Percentiles rank a stretch among this genome's conserved stretches.
phyloP scores from a whole-genome alignment of 2,113 vertebrate species.

The Pseudorasbora parva region DNA sequence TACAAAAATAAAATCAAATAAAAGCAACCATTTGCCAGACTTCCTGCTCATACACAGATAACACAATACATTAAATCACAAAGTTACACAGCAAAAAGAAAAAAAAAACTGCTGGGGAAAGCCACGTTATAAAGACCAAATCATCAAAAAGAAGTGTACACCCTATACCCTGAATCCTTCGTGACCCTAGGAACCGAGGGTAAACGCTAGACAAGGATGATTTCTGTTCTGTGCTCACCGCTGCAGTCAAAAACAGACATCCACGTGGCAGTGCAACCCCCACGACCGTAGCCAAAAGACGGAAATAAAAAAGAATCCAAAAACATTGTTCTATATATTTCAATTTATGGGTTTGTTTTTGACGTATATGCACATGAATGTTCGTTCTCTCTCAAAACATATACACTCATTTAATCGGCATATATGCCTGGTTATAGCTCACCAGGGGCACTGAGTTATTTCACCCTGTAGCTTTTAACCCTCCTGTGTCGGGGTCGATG shows the following conservation, averaged over 20 bases:
- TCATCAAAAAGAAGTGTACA: conserved; percentile 62
- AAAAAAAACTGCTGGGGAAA: conserved; percentile 5
- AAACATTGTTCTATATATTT: conserved; percentile 74
- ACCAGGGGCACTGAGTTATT: conserved; percentile 69
- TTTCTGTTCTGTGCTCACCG: conserved; percentile 40
- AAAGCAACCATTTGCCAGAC: conserved; percentile 63
- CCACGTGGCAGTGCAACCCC: conserved; percentile 51
- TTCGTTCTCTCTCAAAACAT: conserved; percentile 65
- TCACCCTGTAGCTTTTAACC: conserved; percentile 56
- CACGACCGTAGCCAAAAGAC: conserved; percentile 57
- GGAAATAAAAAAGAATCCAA: conserved; percentile 62
- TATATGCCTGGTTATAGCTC: conserved; percentile 73
- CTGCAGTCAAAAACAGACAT: conserved; percentile 22
- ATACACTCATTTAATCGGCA: conserved; percentile 73
- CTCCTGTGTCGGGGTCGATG: conserved; percentile 35
- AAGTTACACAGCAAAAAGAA: conserved; percentile 70
- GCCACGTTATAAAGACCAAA: conserved; percentile 62
- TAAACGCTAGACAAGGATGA: conserved; percentile 15
- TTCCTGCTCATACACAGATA: conserved; percentile 63
- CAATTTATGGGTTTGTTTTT: conserved; percentile 61
- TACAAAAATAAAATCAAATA: conserved; percentile 81
- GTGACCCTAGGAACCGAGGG: conserved; percentile 53
- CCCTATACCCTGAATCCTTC: conserved; percentile 60
- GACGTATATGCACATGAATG: conserved; percentile 56
- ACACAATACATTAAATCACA: conserved; percentile 73